phyloP scores from a whole-genome alignment of 2,797 vertebrate genomes.

The Benthosema pterotum region DNA sequence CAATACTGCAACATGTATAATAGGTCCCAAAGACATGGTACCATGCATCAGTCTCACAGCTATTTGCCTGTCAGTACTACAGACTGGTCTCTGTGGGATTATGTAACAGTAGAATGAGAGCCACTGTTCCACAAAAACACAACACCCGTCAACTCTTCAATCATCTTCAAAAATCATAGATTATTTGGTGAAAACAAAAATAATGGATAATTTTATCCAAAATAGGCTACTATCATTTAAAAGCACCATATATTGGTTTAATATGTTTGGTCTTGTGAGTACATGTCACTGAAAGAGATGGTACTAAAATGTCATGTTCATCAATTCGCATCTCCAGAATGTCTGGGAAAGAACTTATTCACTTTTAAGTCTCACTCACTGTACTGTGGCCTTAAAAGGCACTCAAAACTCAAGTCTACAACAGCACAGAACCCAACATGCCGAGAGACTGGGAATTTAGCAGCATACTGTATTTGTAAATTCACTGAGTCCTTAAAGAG shows the following conservation, averaged over 20 bases:
- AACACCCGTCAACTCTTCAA: constrained; percentile 13
- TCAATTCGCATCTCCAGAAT: constrained; percentile 15
- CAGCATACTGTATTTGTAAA: constrained; percentile 43
- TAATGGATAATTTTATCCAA: constrained; percentile 45
- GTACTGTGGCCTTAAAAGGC: constrained; percentile 15
- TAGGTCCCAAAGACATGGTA: constrained; percentile 27
- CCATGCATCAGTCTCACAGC: constrained; percentile 39
- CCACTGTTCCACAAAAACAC: constrained; percentile 64
- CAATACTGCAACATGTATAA: constrained; percentile 18
- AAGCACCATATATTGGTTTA: constrained; percentile 35
- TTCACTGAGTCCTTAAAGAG: constrained; percentile 81
- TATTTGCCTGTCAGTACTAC: constrained; percentile 50
- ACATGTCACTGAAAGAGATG: too few species aligned
- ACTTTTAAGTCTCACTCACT: constrained; percentile 27
- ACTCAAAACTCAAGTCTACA: constrained; percentile 17
- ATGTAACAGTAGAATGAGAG: constrained; percentile 48
- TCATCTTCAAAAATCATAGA: too few species aligned
- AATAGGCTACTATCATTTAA: constrained; percentile 36
- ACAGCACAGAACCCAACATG: constrained; percentile 21
- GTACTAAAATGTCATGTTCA: too few species aligned
- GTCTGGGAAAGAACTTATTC: constrained; percentile 7
- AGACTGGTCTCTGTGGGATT: constrained; percentile 56
- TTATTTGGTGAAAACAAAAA: neutral
- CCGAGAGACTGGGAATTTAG: constrained; percentile 39
- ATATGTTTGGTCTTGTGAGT: constrained; percentile 3